A percentile compares a stretch with the other conserved stretches of the same genome.
Conservation (phyloP, 2,888 invertebrate genomes). For the Steromphala cineraria region DNA sequence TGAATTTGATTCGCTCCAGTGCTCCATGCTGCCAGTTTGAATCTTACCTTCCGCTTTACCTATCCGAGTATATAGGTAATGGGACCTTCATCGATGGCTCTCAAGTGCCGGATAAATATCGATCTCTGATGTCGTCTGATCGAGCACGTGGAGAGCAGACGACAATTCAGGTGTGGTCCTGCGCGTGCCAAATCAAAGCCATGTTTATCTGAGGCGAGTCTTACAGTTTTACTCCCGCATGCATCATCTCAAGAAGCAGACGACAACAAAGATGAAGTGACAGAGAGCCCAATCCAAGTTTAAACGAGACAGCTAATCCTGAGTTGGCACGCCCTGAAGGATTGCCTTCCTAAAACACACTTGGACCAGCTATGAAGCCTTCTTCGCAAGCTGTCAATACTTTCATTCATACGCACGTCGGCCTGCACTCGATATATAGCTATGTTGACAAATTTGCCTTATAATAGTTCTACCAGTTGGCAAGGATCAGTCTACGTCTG, state of each 20-base stretch:
- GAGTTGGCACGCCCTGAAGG: neutral
- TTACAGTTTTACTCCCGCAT: neutral
- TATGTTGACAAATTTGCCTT: neutral
- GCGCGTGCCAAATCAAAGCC: neutral
- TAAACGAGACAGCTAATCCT: neutral
- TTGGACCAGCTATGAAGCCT: neutral
- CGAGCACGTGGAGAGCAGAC: neutral
- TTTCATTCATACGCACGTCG: neutral
- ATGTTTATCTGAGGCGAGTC: neutral
- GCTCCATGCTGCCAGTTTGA: too few relatives aligned
- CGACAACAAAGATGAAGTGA: neutral
- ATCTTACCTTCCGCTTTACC: too few relatives aligned
- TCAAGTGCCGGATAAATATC: neutral
- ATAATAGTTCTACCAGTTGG: neutral
- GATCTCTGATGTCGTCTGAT: neutral
- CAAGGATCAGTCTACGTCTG: neutral
- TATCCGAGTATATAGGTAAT: too few relatives aligned
- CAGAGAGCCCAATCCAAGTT: neutral
- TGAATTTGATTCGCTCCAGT: too few relatives aligned
- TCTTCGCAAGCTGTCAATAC: neutral
- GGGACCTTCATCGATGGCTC: neutral
- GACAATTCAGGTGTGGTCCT: neutral
- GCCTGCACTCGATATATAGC: neutral
- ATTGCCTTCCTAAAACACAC: slow-evolving; percentile 5
- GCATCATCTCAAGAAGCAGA: neutral